These are phyloP conservation scores for Diorhabda carinulata DNA, from an alignment of 1,140 invertebrate species.

Conservation along the genomic window DNA sequence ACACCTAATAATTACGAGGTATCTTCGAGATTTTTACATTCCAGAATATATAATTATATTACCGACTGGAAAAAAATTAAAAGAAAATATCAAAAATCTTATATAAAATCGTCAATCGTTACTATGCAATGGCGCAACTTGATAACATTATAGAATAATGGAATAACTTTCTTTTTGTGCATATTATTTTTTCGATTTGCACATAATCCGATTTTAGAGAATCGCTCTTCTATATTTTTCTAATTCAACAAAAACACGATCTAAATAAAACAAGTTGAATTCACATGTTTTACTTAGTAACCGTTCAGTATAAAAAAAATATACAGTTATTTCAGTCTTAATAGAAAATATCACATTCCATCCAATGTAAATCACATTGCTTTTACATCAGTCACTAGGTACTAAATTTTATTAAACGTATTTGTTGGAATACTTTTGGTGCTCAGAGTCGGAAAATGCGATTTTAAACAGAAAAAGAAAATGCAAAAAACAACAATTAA, in stretches of 20 bases:
- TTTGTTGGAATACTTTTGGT: no score
- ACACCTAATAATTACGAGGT: conserved; percentile 31
- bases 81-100: conserved; percentile 27
- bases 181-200: conserved; percentile 26
- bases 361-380: conserved; percentile 36
- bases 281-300: no score
- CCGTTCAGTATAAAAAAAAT: conserved; percentile 36
- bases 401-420: no score
- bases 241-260: conserved; percentile 18
- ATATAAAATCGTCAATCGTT: conserved; percentile 42
- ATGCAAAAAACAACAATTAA: no score
- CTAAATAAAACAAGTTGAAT: conserved; percentile 12
- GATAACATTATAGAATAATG: conserved; percentile 45
- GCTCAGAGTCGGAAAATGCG: no score
- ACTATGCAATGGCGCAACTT: conserved; percentile 43
- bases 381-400: no score
- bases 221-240: conserved; percentile 30
- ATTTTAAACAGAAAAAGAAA: no score
- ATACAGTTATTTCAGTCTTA: conserved; percentile 47
- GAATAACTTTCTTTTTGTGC: conserved; percentile 43
- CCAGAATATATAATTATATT: conserved; percentile 20
- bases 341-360: conserved; percentile 47
- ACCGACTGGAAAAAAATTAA: conserved; percentile 23
- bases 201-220: conserved; percentile 42
- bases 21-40: conserved; percentile 21